These are phyloP conservation scores for Oreocharis arfaki DNA, from an alignment of 2,113 vertebrate genomes.

Conservation along the genomic window DNA sequence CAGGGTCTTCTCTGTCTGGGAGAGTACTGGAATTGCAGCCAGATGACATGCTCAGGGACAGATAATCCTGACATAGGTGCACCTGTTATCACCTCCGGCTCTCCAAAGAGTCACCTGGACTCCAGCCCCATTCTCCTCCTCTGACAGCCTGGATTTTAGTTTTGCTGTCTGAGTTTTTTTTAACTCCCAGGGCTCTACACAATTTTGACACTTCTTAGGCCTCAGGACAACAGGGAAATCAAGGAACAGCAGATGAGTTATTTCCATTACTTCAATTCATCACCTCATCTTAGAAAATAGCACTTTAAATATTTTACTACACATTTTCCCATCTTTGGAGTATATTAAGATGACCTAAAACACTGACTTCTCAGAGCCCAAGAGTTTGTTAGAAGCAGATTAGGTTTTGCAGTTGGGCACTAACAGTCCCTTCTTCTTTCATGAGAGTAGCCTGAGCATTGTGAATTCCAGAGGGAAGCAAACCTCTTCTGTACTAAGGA, in stretches of 20 bases:
- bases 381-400: not conserved
- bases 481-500: not conserved
- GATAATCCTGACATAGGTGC: not conserved
- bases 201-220: not conserved
- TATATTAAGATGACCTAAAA: not conserved
- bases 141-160: not conserved
- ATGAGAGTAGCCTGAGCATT: not conserved
- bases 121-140: not conserved
- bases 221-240: not conserved
- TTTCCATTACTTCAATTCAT: not conserved
- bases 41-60: not conserved
- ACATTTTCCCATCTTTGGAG: not conserved
- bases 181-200: not conserved
- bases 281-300: not conserved
- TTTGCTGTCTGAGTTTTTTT: not conserved
- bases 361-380: not conserved
- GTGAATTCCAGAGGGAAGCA: conserved; percentile 6
- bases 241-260: not conserved
- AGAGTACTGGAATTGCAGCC: not conserved
- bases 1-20: not conserved
- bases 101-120: not conserved
- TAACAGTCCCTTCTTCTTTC: not conserved
- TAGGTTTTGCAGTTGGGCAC: not conserved
- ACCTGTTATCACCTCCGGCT: not conserved
- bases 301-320: not conserved